Conservation (phyloP, 2,797 vertebrate species). For the Luscinia luscinia region DNA sequence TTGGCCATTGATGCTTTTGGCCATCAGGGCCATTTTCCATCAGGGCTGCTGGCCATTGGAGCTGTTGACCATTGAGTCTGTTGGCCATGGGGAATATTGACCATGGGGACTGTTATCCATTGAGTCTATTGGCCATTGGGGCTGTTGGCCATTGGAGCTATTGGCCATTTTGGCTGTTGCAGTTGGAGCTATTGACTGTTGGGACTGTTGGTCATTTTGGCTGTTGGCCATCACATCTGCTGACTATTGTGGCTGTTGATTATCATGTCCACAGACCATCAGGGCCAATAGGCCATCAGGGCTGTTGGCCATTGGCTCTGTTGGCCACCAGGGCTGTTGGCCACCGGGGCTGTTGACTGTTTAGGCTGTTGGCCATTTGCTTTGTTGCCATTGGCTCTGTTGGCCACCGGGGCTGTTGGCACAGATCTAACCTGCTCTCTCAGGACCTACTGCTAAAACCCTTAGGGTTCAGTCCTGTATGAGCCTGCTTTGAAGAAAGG, state of each 20-base stretch:
- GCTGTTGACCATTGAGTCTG: fast-evolving
- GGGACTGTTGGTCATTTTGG: fast-evolving
- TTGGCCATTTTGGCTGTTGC: background rate
- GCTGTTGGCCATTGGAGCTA: fast-evolving
- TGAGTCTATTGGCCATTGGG: background rate
- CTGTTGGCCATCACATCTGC: fast-evolving
- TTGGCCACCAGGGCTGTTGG: too few relatives aligned
- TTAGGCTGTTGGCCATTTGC: fast-evolving
- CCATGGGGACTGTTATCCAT: fast-evolving
- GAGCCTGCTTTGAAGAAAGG: background rate
- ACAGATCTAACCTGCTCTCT: background rate
- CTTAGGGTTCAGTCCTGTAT: background rate
- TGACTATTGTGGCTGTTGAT: fast-evolving
- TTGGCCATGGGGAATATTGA: fast-evolving
- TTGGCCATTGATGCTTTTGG: fast-evolving
- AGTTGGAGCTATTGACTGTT: fast-evolving
- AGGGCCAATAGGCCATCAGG: background rate
- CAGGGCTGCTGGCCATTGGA: background rate
- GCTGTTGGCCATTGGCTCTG: too few relatives aligned
- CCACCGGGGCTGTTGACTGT: fast-evolving
- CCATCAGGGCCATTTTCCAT: fast-evolving
- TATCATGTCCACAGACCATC: background rate
- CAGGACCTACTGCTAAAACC: background rate
- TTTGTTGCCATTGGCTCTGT: fast-evolving
- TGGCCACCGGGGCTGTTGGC: fast-evolving